These are phyloP conservation scores for Coregonus sp. DNA, from an alignment of 2,797 vertebrate species.

Conservation along the genomic window DNA sequence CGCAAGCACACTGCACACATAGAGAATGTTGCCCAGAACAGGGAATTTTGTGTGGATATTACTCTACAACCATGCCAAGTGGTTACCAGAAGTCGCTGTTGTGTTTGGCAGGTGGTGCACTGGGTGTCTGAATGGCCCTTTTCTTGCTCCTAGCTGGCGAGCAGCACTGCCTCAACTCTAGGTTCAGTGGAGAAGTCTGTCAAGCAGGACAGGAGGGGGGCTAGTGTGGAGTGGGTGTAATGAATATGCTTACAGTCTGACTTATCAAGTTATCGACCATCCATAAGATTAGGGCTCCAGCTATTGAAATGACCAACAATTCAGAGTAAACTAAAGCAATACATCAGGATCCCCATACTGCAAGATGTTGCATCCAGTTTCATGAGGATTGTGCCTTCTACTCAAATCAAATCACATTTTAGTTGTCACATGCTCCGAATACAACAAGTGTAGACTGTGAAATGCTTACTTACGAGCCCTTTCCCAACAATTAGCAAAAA, in stretches of 20 bases:
- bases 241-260: background rate
- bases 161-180: constrained; percentile 2
- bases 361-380: too few species aligned
- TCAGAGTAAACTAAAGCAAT: too few species aligned
- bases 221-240: background rate
- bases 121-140: constrained; percentile 72
- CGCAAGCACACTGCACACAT: background rate
- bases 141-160: constrained; percentile 72
- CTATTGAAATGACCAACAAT: too few species aligned
- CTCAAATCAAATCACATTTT: too few species aligned
- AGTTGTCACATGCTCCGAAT: too few species aligned
- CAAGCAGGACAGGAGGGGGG: background rate
- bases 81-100: constrained; percentile 81
- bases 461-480: too few species aligned
- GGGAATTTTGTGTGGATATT: background rate
- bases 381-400: too few species aligned
- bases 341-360: too few species aligned
- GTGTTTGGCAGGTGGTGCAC: constrained; percentile 66
- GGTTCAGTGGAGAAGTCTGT: background rate
- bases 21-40: constrained; percentile 1
- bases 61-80: constrained; percentile 55
- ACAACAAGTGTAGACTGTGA: too few species aligned
- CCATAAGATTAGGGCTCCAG: too few species aligned
- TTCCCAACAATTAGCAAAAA: too few species aligned
- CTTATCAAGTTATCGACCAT: background rate